These are phyloP conservation scores for Ianthella basta DNA, from an alignment of 37 sponge, comb jelly and placozoan species.

Conservation along the genomic window DNA sequence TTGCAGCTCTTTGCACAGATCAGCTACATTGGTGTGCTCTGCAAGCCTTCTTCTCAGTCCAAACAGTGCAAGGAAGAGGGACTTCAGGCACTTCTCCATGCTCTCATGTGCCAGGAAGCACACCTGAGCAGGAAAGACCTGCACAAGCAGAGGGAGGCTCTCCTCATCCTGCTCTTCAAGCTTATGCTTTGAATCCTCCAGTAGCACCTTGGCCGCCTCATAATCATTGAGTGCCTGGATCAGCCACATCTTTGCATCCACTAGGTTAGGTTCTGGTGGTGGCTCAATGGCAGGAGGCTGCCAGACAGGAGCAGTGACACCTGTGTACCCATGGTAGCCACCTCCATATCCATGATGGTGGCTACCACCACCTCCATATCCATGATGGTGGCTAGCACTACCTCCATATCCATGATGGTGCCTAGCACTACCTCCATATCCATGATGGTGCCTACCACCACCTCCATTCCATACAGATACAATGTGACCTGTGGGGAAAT, in stretches of 20 bases:
- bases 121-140: constrained; percentile 59
- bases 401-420: background rate
- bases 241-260: constrained; percentile 23
- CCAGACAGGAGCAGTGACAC: background rate
- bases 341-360: background rate
- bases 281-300: constrained; percentile 1
- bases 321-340: too few species aligned
- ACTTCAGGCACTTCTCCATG: constrained; percentile 73
- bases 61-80: constrained; percentile 46
- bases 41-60: constrained; percentile 22
- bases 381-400: background rate
- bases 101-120: constrained; percentile 77
- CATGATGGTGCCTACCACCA: background rate
- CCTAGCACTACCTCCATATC: background rate
- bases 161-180: background rate
- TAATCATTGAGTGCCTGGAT: constrained; percentile 17
- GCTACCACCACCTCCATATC: background rate
- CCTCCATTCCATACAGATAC: background rate
- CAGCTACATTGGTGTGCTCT: constrained; percentile 33
- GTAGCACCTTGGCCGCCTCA: background rate
- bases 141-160: background rate
- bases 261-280: constrained; percentile 10
- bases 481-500: too few species aligned
- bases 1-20: constrained; percentile 32
- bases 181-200: background rate